Base-by-base conservation (phyloP, 2,113 vertebrate species). In the Solea solea region DNA sequence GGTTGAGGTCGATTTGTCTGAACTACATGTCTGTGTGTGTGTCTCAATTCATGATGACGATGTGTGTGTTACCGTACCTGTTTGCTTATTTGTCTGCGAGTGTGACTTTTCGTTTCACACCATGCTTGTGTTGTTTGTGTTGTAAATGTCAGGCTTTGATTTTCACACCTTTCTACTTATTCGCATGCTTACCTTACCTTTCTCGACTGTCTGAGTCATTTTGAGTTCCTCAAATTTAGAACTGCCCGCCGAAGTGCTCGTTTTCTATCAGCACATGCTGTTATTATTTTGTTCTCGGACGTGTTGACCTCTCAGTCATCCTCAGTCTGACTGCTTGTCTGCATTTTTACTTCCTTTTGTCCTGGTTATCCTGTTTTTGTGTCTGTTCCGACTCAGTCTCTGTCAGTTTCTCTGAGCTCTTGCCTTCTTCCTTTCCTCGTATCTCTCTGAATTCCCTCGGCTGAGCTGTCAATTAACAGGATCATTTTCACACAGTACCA, bases 1-100 rank as follows among this genome's bases (percentile, higher is more conserved):
- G 41, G 46, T 39, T 15, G 51, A 76, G 82, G 71, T 57, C 68
- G 83, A 79, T 86, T 79, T 83, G 15, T 63, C 61, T 70, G 65
- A 76, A 70, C 44, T 46, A 8, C 9, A 12, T 46, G 44, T 46
- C 9, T 46, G 44, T 46, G 41, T 42, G 2, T 45, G 42, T 45
- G 2, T 45, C 2, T 34, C 34, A 34, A 34, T 34, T 6, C 34
- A 34, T 34, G 34, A 34, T 34, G 28, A 2, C 5, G 28, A 34
- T 34, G 34, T 45, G 12, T 13, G 45, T 48, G 45, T 69, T 53
- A 56, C 34, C 53, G 40, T 50, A 50, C 46, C 45, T 65, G 54
- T 70, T 68, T 75, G 21, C 67, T 27, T 14, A 15, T 57, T 52
- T 71, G 54, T 84, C 25, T 82, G 72, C 66, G 63, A 49, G 34